These are phyloP conservation scores for Formica selysi DNA, from an alignment of 1,140 invertebrate genomes.

Conservation along the genomic window DNA sequence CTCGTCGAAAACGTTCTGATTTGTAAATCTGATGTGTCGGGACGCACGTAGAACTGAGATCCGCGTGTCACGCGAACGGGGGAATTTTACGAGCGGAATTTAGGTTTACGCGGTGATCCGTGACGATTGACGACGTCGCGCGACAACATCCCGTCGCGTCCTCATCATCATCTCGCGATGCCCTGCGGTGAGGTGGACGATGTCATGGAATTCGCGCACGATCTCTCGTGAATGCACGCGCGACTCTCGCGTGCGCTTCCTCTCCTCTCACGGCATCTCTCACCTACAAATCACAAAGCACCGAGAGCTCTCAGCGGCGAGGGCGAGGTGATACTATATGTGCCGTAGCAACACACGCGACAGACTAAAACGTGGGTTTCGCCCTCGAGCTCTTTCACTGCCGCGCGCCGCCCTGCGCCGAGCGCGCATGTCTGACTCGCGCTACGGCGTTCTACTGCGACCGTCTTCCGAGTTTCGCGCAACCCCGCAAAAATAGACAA, in stretches of 20 bases:
- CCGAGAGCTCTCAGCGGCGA: background rate
- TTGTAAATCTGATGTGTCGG: background rate
- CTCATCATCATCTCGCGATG: slow-evolving; percentile 17
- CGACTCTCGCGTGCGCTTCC: slow-evolving; percentile 7
- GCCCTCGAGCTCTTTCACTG: slow-evolving; percentile 72
- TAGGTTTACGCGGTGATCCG: slow-evolving; percentile 51
- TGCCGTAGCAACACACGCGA: slow-evolving; percentile 76
- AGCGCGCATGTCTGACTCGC: slow-evolving; percentile 81
- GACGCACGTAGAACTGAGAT: background rate
- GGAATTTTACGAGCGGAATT: slow-evolving; percentile 2
- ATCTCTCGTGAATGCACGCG: background rate
- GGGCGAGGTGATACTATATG: slow-evolving; percentile 52
- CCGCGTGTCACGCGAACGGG: background rate
- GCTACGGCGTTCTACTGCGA: slow-evolving; percentile 59
- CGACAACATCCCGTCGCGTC: background rate
- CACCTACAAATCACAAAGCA: background rate
- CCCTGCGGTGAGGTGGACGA: background rate
- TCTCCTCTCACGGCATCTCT: slow-evolving; percentile 11
- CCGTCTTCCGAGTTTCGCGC: slow-evolving; percentile 33
- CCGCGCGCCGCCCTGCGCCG: slow-evolving; percentile 45
- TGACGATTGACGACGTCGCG: slow-evolving; percentile 9
- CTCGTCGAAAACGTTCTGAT: background rate
- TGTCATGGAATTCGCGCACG: slow-evolving; percentile 13
- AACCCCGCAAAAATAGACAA: slow-evolving; percentile 35
- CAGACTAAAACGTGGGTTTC: slow-evolving; percentile 80